Conservation (phyloP, 2,888 invertebrate genomes). For the Neoascia interrupta region DNA sequence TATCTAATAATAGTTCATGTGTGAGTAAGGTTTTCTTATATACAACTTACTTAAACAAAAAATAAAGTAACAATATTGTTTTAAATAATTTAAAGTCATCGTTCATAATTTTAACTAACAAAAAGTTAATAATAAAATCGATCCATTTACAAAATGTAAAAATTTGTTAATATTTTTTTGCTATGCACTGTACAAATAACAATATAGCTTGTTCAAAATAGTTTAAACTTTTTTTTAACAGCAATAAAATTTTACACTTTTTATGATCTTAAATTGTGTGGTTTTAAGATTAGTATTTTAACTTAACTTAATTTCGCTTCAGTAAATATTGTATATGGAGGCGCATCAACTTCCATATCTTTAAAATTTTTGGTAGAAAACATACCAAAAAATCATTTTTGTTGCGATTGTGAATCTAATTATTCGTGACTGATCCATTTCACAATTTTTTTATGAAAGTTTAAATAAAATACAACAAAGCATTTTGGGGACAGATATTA, state of each 20-base stretch:
- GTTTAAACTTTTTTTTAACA: constrained; percentile 38
- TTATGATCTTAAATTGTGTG: background rate
- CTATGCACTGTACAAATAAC: constrained; percentile 68
- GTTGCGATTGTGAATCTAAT: constrained; percentile 69
- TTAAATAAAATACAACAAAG: constrained; percentile 52
- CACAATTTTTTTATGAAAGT: constrained; percentile 56
- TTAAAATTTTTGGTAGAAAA: constrained; percentile 51
- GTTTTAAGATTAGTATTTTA: too few species aligned
- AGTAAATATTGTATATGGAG: constrained; percentile 25
- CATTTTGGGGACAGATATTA: constrained; percentile 17
- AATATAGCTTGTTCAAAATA: constrained; percentile 65
- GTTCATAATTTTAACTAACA: constrained; percentile 68
- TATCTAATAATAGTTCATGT: constrained; percentile 47
- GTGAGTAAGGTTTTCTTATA: constrained; percentile 53
- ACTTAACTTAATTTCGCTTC: constrained; percentile 53
- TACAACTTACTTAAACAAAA: constrained; percentile 70
- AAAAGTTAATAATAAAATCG: constrained; percentile 77
- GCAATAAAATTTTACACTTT: constrained; percentile 5
- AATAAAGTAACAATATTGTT: constrained; percentile 51
- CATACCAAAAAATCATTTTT: constrained; percentile 51
- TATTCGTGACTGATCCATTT: constrained; percentile 58
- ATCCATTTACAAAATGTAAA: constrained; percentile 79
- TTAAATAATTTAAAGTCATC: constrained; percentile 45
- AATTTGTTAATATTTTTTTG: constrained; percentile 47
- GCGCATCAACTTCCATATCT: too few species aligned